phyloP scores from a whole-genome alignment of 2,888 invertebrate species.

The Folsomia manolachei region DNA sequence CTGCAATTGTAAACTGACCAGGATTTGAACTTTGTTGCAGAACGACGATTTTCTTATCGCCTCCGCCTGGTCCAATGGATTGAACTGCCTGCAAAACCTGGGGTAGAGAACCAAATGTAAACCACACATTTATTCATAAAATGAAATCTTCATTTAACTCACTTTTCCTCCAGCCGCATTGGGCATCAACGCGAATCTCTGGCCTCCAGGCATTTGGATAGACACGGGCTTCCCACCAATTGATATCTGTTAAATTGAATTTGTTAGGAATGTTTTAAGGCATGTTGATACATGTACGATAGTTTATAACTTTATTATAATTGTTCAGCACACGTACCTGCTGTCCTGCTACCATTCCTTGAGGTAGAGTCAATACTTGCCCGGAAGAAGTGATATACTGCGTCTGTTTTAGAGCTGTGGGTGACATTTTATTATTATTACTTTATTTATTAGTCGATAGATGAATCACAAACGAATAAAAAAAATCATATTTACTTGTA shows the following conservation, averaged over 20 bases:
- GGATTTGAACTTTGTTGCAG: slow-evolving; percentile 4
- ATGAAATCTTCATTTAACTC: not conserved
- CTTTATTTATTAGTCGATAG: too few species aligned
- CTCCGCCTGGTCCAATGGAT: not conserved
- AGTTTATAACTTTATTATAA: slow-evolving; percentile 45
- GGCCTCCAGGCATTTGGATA: slow-evolving; percentile 63
- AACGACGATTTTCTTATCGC: slow-evolving; percentile 15
- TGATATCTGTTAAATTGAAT: slow-evolving; percentile 60
- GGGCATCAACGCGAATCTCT: slow-evolving; percentile 32
- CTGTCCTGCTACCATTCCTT: slow-evolving; percentile 51
- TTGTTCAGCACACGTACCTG: slow-evolving; percentile 51
- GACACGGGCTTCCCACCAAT: slow-evolving; percentile 71
- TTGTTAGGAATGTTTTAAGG: too few species aligned
- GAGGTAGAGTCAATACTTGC: slow-evolving; percentile 52
- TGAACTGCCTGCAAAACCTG: slow-evolving; percentile 13
- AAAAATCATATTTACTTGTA: too few species aligned
- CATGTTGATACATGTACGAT: slow-evolving; percentile 12
- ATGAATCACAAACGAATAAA: too few species aligned
- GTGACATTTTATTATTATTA: slow-evolving; percentile 60
- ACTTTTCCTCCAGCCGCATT: slow-evolving; percentile 22
- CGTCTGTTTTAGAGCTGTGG: slow-evolving; percentile 56
- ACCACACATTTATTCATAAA: not conserved
- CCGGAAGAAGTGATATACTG: slow-evolving; percentile 50
- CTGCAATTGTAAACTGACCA: slow-evolving; percentile 60
- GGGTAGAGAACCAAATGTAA: not conserved